Evolutionary conservation across 1,140 invertebrate species (phyloP), one percentile per base, ranked within the genome.

Genomic region (Cyphomyrmex costatus): DNA sequence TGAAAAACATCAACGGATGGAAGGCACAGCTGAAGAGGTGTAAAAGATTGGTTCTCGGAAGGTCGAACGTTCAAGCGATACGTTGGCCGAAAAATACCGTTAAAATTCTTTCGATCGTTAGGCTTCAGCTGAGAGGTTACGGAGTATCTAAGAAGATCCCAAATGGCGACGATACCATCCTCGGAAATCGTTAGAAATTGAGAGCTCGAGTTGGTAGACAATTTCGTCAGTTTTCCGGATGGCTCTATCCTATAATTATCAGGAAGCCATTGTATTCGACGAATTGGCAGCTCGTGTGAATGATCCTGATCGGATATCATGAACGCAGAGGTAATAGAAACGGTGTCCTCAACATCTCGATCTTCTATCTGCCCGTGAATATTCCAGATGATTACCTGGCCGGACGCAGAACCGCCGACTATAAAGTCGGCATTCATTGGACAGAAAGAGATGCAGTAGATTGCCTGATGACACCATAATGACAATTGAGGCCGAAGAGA

Each of bases 381-480:
- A 84, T 96, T 95, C 97, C 97, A 98, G 16, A 98, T 63, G 16
- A 97, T 92, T 30, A 98, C 92, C 93, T 97, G 96, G 0, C 97
- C 97, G 91, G 96, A 97, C 5, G 95, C 94, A 60, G 96, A 96
- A 16, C 97, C 97, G 49, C 97, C 97, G 24, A 97, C 91, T 51
- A 98, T 85, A 27, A 97, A 90, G 91, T 97, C 96, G 21, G 95
- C 95, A 82, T 97, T 95, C 60, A 95, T 96, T 0, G 97, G 97
- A 89, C 97, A 97, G 92, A 97, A 97, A 1, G 96, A 96, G 0
- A 98, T 86, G 0, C 92, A 92, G 21, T 95, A 95, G 2, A 97
- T 95, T 93, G 97, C 96, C 46, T 96, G 95, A 0, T 96, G 95
- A 7, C 96, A 95, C 90, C 96, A 96, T 42, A 98, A 94, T 85